A percentile compares a stretch with the other conserved stretches of the same genome.
phyloP scores from a whole-genome alignment of 2,888 invertebrate species.

The Eilema sororculum region DNA sequence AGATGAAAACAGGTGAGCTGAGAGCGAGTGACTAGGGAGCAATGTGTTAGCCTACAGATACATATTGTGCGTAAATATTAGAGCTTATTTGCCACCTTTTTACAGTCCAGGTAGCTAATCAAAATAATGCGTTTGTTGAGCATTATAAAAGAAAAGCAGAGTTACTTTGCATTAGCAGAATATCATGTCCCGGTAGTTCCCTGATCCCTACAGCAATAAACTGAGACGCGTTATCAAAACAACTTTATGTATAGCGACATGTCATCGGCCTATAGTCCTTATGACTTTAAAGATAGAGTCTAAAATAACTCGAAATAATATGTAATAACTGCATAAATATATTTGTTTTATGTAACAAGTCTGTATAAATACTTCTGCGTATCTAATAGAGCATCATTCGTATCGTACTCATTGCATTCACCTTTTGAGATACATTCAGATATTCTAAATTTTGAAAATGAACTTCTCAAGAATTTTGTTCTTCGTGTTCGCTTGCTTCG shows the following conservation, averaged over 20 bases:
- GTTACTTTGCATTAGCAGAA: background rate
- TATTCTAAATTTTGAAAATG: slow-evolving; percentile 50
- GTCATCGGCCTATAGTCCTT: background rate
- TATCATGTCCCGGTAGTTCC: background rate
- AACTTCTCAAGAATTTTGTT: slow-evolving; percentile 63
- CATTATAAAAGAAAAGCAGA: background rate
- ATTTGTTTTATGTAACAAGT: background rate
- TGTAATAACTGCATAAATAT: background rate
- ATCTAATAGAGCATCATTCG: slow-evolving; percentile 15
- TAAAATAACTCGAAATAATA: background rate
- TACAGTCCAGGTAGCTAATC: background rate
- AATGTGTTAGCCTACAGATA: no score
- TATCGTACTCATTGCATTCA: background rate
- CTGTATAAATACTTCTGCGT: background rate
- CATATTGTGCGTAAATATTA: no score
- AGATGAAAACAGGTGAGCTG: no score
- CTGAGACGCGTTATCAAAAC: slow-evolving; percentile 2
- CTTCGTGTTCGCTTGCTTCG: slow-evolving; percentile 59
- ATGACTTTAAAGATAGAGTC: background rate
- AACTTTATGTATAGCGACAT: background rate
- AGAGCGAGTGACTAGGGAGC: no score
- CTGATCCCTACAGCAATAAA: background rate
- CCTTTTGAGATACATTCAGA: background rate
- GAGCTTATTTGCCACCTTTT: background rate
- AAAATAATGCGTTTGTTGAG: background rate